Percentiles rank a stretch among this genome's conserved stretches.
These are phyloP conservation scores for Argyresthia albistria DNA, from an alignment of 2,888 invertebrate species.

Conservation along the genomic window DNA sequence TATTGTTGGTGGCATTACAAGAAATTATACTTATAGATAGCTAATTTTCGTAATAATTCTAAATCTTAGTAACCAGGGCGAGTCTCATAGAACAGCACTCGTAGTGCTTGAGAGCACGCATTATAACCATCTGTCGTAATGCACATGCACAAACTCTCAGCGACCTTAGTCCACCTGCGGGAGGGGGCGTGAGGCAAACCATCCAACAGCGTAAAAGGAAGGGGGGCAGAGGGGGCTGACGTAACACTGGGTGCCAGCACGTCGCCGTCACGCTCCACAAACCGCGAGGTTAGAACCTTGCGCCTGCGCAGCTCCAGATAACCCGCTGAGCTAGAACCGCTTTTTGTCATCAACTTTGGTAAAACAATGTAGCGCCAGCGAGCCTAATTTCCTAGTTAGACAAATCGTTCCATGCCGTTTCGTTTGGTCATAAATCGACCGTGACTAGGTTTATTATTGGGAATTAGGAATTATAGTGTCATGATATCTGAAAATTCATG, in stretches of 20 bases:
- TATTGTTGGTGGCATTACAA: no score
- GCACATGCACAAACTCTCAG: no score
- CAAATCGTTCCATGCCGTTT: background rate
- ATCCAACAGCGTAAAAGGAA: background rate
- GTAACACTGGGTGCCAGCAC: constrained; percentile 56
- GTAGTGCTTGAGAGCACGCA: no score
- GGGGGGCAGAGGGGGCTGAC: constrained; percentile 31
- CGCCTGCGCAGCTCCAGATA: constrained; percentile 54
- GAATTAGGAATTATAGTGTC: no score
- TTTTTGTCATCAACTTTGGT: background rate
- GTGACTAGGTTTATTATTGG: no score
- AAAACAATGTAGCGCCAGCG: constrained; percentile 2
- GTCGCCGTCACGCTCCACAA: constrained; percentile 67
- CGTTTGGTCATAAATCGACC: background rate
- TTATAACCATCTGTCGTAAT: no score
- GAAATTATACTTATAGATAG: no score
- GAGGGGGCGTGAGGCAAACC: background rate
- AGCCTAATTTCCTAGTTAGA: background rate
- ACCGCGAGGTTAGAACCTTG: constrained; percentile 67
- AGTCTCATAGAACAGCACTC: no score
- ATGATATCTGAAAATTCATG: no score
- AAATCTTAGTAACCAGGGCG: no score
- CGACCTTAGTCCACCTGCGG: background rate
- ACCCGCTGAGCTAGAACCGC: constrained; percentile 50
- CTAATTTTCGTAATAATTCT: no score